These are phyloP conservation scores for Ceratina japonica DNA, from an alignment of 1,140 invertebrate genomes.

Conservation along the genomic window DNA sequence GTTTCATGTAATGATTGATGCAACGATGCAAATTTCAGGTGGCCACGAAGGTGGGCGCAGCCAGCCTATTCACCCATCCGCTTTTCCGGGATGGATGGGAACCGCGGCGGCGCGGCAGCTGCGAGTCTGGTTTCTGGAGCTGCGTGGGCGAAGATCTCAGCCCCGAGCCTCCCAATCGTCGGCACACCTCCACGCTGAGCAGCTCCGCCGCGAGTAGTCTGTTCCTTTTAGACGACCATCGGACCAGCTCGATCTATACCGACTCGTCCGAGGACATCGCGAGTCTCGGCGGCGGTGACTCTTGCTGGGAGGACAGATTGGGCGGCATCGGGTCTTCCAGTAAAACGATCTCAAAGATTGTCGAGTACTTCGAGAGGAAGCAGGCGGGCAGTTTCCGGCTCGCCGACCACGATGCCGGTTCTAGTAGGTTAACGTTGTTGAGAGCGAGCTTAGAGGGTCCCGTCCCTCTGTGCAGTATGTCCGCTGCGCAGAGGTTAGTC, in stretches of 20 bases:
- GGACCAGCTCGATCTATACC: slow-evolving; percentile 91
- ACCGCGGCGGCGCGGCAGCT: slow-evolving; percentile 87
- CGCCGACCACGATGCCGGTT: slow-evolving; percentile 65
- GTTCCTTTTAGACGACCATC: slow-evolving; percentile 83
- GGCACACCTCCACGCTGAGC: slow-evolving; percentile 79
- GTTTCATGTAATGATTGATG: not conserved
- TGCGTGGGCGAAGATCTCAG: slow-evolving; percentile 87
- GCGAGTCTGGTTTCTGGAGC: slow-evolving; percentile 93
- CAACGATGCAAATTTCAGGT: slow-evolving; percentile 64
- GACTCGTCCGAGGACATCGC: slow-evolving; percentile 92
- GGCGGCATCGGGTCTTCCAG: slow-evolving; percentile 81
- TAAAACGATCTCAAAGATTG: slow-evolving; percentile 89
- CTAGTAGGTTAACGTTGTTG: slow-evolving; percentile 71
- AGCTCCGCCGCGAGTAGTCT: slow-evolving; percentile 82
- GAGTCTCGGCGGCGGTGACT: slow-evolving; percentile 87
- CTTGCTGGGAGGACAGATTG: slow-evolving; percentile 84
- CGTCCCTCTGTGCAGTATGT: slow-evolving; percentile 72
- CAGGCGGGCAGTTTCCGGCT: slow-evolving; percentile 71
- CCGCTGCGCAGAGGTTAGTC: slow-evolving; percentile 82
- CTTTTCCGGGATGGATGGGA: slow-evolving; percentile 79
- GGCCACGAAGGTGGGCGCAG: slow-evolving; percentile 75
- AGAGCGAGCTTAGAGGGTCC: slow-evolving; percentile 73
- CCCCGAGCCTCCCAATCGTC: slow-evolving; percentile 77
- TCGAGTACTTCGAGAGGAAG: slow-evolving; percentile 93
- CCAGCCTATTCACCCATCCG: slow-evolving; percentile 79